These are phyloP conservation scores for Arion vulgaris DNA, from an alignment of 1,140 invertebrate species.

Conservation along the genomic window DNA sequence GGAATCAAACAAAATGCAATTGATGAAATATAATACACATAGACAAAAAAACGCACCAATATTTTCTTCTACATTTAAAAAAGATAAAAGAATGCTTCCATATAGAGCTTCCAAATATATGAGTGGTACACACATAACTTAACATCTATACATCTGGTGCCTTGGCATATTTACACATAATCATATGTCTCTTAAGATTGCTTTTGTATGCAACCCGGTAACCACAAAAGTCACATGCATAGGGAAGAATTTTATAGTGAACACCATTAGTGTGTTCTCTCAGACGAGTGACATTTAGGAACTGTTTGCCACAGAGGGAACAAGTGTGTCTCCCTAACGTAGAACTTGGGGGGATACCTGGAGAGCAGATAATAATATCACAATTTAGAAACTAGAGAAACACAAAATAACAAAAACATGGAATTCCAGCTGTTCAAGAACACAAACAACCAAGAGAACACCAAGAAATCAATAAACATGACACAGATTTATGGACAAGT, in stretches of 20 bases:
- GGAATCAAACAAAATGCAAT: no score
- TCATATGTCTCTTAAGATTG: conserved; percentile 11
- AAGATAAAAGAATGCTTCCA: neutral
- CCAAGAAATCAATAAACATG: no score
- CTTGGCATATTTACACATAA: neutral
- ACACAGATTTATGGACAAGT: no score
- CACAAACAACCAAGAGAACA: no score
- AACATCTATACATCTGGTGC: neutral
- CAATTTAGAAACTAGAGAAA: neutral
- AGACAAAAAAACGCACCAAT: no score
- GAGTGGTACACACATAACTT: neutral
- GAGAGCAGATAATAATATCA: conserved; percentile 15
- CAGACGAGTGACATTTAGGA: conserved; percentile 17
- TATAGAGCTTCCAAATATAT: neutral
- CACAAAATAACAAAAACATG: no score
- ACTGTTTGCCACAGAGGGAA: conserved; percentile 15
- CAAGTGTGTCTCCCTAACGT: conserved; percentile 9
- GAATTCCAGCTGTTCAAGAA: no score
- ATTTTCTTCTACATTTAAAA: neutral
- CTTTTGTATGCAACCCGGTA: conserved; percentile 14
- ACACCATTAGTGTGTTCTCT: conserved; percentile 29
- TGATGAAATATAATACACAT: no score
- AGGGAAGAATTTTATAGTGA: conserved; percentile 19
- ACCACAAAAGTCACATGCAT: conserved; percentile 19
- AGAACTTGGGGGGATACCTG: conserved; percentile 9